Conservation (phyloP, 1,140 invertebrate genomes). For the Caenorhabditis remanei region DNA sequence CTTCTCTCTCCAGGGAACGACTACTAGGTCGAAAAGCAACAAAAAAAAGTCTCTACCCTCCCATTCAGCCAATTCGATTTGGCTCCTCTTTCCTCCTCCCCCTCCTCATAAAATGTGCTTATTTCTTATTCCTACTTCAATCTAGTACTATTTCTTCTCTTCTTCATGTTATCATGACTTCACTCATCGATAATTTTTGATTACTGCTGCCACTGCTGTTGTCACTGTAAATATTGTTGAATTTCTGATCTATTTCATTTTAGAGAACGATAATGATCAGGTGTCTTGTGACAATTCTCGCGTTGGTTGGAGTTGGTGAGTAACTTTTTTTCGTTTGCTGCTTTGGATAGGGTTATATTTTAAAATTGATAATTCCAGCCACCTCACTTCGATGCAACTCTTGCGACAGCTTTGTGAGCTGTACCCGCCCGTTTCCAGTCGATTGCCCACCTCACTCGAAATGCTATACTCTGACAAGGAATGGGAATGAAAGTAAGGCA, state of each 20-base stretch:
- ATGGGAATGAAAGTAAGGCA: background rate
- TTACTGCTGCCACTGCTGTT: too few relatives aligned
- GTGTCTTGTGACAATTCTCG: background rate
- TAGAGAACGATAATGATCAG: background rate
- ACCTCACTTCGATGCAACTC: constrained; percentile 1
- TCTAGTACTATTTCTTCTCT: background rate
- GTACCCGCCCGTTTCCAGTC: background rate
- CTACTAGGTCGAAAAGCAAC: background rate
- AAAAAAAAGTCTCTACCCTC: background rate
- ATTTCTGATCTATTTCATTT: background rate
- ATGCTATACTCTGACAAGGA: constrained; percentile 10
- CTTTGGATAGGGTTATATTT: background rate
- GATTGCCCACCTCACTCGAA: background rate
- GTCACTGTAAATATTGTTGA: background rate
- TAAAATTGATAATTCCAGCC: background rate
- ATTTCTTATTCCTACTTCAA: too few relatives aligned
- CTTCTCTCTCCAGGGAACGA: background rate
- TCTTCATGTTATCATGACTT: background rate
- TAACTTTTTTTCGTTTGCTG: background rate
- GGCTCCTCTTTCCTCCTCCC: background rate
- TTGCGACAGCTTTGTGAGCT: background rate
- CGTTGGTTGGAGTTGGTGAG: constrained; percentile 20
- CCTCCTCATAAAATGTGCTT: background rate
- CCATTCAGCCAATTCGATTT: constrained; percentile 32
- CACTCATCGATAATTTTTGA: too few relatives aligned